Evolutionary conservation across 2,888 invertebrate genomes (phyloP), one percentile per base, ranked within the genome.

Genomic region (Stramonita haemastoma): DNA sequence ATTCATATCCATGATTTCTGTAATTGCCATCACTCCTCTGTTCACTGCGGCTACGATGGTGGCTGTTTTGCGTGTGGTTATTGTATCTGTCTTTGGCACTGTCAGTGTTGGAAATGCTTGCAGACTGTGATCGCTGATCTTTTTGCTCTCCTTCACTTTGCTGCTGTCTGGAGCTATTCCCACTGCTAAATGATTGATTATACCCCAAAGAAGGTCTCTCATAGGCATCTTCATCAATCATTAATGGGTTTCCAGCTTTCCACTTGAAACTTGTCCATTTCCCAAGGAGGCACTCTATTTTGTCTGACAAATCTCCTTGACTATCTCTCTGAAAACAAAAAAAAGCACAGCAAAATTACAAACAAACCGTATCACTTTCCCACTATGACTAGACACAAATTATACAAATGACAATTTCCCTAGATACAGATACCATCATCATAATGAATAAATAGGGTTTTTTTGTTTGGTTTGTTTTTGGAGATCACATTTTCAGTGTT

Each of bases 231-330:
- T 17, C 66, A 36, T 34, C 81, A 81, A 11, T 81, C 77, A 46
- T 34, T 6, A 86, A 22, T 22, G 86, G 86, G 32, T 86, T 86
- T 60, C 86, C 86, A 60, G 86, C 29, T 29, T 66, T 34, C 86
- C 86, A 86, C 17, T 6, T 17, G 11, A 86, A 19, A 19, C 22
- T n/a, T 1, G 6, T 29, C 86, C 86, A 86, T 0, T 4, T 19
- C 19, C 86, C 86, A 86, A 86, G 66, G 22, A 86, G 6, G 8
- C 32, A 66, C 34, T 86, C 86, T 2, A 86, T 66, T 22, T 11
- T 34, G 19, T 8, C 34, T 13, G 66, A 66, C 11, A 32, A 17
- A 66, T 86, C 86, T 5, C 5, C 57, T 22, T 66, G 66, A 6
- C 32, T 34, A 22, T 66, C 60, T 79, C n/a, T n/a, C 73, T 73